Evolutionary conservation across 2,888 invertebrate genomes (phyloP), one percentile per base, ranked within the genome.

Genomic region (Cerceris rybyensis): DNA sequence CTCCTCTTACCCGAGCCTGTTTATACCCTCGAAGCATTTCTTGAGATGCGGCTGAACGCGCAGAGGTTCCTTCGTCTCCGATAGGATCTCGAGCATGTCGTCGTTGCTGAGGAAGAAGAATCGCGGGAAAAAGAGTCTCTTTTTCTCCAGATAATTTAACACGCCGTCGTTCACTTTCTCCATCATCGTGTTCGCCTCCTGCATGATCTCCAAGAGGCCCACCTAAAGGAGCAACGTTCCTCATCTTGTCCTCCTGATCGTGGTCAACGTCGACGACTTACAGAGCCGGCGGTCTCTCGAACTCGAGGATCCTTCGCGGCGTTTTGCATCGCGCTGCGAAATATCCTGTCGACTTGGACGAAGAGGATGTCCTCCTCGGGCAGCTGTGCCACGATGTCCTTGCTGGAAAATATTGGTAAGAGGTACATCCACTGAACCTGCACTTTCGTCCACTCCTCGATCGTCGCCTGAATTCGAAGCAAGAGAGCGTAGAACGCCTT

Each of bases 101-200:
- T 97, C 97, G 91, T 98, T 98, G 7, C 98, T 98, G 74, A 98
- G 93, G 90, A 98, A 98, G 94, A 98, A 98, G 91, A 98, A 97
- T 91, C 98, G 94, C 54, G 97, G 96, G 90, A 98, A 98, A 91
- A 94, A 97, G 9, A 97, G 93, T 82, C 97, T 93, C 91, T 97
- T 98, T 93, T 96, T 96, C 93, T 97, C 97, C 78, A 98, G 93
- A 90, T 97, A 98, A 85, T 95, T 95, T 83, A 96, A 95, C 0
- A 98, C 96, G 6, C 97, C 97, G 73, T 96, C 96, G 90, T 96
- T 97, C 71, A 98, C 96, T 92, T 95, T 95, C 83, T 97, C 97
- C 84, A 97, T 93, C 64, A 96, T 93, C 55, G 93, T 94, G 69
- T 95, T 94, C 46, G 96, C 96, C 64, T 95, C 94, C 90, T 93